These are phyloP conservation scores for Mohoua ochrocephala DNA, from an alignment of 2,113 vertebrate genomes.

Conservation along the genomic window DNA sequence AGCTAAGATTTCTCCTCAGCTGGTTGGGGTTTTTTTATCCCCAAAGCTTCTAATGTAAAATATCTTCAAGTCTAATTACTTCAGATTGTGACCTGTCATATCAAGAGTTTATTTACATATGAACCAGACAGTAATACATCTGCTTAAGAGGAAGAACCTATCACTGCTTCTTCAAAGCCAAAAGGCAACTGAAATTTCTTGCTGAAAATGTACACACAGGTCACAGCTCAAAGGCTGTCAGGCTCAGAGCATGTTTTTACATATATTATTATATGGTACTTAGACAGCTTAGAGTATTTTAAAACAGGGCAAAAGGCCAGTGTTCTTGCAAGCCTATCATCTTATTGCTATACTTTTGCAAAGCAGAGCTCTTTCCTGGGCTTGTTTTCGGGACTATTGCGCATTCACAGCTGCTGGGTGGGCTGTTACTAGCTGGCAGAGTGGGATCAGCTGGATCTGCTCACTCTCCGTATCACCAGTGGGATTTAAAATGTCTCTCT, in stretches of 20 bases:
- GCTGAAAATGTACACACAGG: background rate
- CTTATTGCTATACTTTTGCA: background rate
- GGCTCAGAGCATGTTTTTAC: background rate
- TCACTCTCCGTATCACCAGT: background rate
- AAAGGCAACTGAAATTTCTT: background rate
- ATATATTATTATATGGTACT: background rate
- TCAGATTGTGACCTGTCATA: background rate
- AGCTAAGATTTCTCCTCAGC: background rate
- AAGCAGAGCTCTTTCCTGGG: background rate
- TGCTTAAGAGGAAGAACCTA: background rate
- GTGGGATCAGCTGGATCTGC: background rate
- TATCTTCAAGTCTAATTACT: constrained; percentile 6
- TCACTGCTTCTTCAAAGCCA: background rate
- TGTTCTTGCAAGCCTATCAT: background rate
- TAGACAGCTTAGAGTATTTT: background rate
- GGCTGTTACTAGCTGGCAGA: background rate
- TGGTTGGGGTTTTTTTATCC: background rate
- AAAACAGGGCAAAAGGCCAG: background rate
- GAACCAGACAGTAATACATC: background rate
- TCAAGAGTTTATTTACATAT: background rate
- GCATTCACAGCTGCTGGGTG: background rate
- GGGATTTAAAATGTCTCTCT: background rate
- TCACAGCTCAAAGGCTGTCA: background rate
- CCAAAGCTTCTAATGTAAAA: background rate
- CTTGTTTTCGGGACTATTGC: background rate